Evolutionary conservation across 2,888 invertebrate species (phyloP).

Genomic region (Molorchus minor): DNA sequence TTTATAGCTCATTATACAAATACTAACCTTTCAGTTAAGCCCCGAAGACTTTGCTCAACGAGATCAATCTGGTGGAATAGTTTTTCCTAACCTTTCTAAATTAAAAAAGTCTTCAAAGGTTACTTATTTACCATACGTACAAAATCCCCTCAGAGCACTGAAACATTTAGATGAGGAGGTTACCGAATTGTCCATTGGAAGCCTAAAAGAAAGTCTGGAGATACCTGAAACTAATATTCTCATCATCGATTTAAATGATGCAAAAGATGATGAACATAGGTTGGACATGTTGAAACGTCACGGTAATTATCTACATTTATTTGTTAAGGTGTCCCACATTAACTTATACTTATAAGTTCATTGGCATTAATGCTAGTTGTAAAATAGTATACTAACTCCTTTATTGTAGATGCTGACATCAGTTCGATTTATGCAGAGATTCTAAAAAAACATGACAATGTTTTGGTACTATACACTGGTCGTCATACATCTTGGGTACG

Average conservation of each 20-base stretch:
- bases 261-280: slow-evolving; percentile 66
- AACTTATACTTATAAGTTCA: too few species aligned
- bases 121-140: slow-evolving; percentile 71
- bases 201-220: slow-evolving; percentile 50
- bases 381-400: slow-evolving; percentile 4
- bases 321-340: too few species aligned
- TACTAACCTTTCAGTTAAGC: slow-evolving; percentile 58
- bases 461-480: slow-evolving; percentile 70
- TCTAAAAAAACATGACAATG: slow-evolving; percentile 60
- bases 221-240: slow-evolving; percentile 64
- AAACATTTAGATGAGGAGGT: slow-evolving; percentile 62
- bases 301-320: slow-evolving; percentile 58
- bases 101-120: slow-evolving; percentile 55
- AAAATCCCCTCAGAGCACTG: slow-evolving; percentile 68
- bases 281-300: slow-evolving; percentile 68
- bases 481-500: slow-evolving; percentile 66
- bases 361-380: too few species aligned
- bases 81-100: slow-evolving; percentile 61
- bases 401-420: slow-evolving; percentile 65
- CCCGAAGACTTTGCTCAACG: slow-evolving; percentile 63
- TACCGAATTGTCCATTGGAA: slow-evolving; percentile 52
- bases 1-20: neutral
- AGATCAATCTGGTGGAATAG: slow-evolving; percentile 57
- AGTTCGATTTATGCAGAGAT: slow-evolving; percentile 65
- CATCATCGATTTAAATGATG: slow-evolving; percentile 69